Evolutionary conservation across 64 coral and sea anemone species (phyloP).

Genomic region (Astreopora myriophthalma): DNA sequence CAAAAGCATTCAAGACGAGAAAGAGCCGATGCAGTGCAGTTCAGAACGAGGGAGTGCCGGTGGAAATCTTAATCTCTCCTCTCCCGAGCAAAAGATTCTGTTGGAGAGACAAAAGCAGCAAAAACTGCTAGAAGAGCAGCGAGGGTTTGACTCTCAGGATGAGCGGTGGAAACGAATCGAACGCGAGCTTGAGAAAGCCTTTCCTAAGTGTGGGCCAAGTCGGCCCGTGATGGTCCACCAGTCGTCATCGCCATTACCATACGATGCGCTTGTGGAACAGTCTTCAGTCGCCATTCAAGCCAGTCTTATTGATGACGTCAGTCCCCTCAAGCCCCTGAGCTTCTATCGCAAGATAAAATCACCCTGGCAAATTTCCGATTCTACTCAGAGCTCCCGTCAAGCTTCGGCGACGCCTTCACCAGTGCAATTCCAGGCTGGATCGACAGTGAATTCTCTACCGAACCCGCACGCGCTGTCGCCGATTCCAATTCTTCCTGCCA

Average conservation of each 20-base stretch:
- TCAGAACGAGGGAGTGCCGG: background rate
- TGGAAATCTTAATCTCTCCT: slow-evolving; percentile 10
- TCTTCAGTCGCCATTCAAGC: slow-evolving; percentile 92
- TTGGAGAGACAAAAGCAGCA: slow-evolving; percentile 88
- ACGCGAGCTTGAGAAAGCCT: slow-evolving; percentile 82
- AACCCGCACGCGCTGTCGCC: slow-evolving; percentile 21
- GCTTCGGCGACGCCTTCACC: background rate
- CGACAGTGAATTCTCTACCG: background rate
- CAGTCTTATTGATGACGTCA: slow-evolving; percentile 90
- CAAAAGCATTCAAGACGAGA: slow-evolving; percentile 12
- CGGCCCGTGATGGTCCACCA: slow-evolving; percentile 70
- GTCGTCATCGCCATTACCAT: slow-evolving; percentile 62
- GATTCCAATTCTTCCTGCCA: slow-evolving; percentile 12
- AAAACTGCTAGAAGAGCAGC: slow-evolving; percentile 82
- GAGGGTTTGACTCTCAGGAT: slow-evolving; percentile 77
- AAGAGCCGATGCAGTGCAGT: background rate
- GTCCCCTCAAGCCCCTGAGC: slow-evolving; percentile 90
- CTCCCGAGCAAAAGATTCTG: slow-evolving; percentile 80
- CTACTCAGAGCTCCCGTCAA: background rate
- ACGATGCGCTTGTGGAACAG: slow-evolving; percentile 55
- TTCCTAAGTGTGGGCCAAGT: slow-evolving; percentile 53
- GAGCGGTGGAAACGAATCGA: slow-evolving; percentile 93
- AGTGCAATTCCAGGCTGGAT: background rate
- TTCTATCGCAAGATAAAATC: slow-evolving; percentile 20
- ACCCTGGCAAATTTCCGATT: background rate